Conservation (phyloP, 2,113 vertebrate species). For the Numenius arquata region DNA sequence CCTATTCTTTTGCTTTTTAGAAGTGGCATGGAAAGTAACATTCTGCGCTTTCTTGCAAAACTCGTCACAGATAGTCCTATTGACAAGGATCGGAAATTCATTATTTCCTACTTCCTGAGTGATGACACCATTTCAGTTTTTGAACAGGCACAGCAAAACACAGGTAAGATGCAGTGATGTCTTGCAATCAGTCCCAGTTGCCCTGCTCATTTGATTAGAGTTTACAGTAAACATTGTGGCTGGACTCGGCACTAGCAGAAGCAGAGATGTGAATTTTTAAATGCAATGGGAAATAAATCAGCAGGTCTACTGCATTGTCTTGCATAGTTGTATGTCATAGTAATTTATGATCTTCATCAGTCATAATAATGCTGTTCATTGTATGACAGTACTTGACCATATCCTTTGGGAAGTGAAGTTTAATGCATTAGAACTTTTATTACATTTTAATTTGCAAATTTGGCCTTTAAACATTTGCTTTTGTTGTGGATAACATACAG, state of each 20-base stretch:
- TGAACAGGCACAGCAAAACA: conserved; percentile 79
- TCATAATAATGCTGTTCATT: neutral
- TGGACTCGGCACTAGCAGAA: neutral
- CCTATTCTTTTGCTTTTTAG: conserved; percentile 59
- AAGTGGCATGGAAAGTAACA: conserved; percentile 78
- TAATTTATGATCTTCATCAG: neutral
- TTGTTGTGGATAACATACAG: neutral
- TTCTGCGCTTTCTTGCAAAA: conserved; percentile 81
- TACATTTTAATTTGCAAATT: conserved; percentile 33
- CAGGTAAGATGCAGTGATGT: conserved; percentile 74
- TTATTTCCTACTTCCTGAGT: conserved; percentile 84
- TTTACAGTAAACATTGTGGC: neutral
- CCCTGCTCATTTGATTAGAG: neutral
- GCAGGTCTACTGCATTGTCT: neutral
- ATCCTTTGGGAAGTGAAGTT: neutral
- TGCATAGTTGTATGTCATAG: neutral
- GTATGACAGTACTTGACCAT: neutral
- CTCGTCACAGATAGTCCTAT: conserved; percentile 69
- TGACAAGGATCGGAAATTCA: conserved; percentile 77
- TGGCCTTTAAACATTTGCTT: neutral
- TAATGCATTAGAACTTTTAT: neutral
- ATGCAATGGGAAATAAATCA: neutral
- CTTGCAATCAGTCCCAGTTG: neutral
- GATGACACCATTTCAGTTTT: conserved; percentile 87
- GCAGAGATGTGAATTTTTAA: neutral